Evolutionary conservation across 2,888 invertebrate genomes (phyloP).

Genomic region (Hylaea fasciaria): DNA sequence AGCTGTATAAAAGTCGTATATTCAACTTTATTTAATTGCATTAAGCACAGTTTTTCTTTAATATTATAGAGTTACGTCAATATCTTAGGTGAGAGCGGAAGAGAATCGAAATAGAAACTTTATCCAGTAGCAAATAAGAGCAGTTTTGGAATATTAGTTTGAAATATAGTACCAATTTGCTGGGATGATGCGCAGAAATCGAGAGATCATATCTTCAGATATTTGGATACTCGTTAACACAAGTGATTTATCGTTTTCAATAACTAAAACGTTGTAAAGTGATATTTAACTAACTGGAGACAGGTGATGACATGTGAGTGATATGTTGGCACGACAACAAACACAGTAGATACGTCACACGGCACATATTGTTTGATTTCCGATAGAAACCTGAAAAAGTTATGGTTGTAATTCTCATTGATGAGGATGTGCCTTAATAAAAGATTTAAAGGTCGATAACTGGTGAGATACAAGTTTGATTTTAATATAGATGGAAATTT

Average conservation of each 20-base stretch:
- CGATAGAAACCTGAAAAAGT: constrained; percentile 5
- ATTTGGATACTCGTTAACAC: constrained; percentile 47
- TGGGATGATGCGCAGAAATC: constrained; percentile 55
- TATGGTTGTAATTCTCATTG: neutral
- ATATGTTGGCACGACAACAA: constrained; percentile 25
- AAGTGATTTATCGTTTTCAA: constrained; percentile 45
- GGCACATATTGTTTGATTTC: constrained; percentile 7
- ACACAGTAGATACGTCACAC: constrained; percentile 4
- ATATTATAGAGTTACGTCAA: neutral
- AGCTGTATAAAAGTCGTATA: neutral
- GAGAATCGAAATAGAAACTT: neutral
- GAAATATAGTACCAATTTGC: constrained; percentile 57
- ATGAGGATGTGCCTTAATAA: neutral
- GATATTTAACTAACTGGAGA: constrained; percentile 34
- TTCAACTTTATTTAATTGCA: neutral
- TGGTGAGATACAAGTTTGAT: neutral
- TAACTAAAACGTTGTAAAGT: constrained; percentile 28
- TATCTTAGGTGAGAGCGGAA: neutral
- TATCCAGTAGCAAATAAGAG: constrained; percentile 1
- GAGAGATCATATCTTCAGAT: constrained; percentile 43
- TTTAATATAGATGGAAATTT: too few relatives aligned
- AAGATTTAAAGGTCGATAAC: constrained; percentile 18
- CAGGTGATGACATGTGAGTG: constrained; percentile 21
- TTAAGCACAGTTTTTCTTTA: constrained; percentile 6
- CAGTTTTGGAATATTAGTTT: constrained; percentile 2